Conservation (phyloP, 2,888 invertebrate genomes). For the Bellardia pandia region DNA sequence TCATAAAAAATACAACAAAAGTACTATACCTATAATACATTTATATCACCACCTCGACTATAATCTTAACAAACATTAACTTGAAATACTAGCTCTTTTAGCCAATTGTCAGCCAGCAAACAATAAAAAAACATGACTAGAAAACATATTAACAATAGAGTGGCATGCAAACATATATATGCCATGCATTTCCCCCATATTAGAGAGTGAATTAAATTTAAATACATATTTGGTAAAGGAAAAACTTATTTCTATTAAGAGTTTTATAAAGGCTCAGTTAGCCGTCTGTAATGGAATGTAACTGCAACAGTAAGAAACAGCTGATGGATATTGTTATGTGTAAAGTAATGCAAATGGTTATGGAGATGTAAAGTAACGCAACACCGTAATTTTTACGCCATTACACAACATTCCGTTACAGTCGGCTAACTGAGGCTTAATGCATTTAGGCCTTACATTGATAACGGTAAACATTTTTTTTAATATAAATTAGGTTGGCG, state of each 20-base stretch:
- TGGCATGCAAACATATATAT: slow-evolving; percentile 26
- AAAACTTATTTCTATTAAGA: neutral
- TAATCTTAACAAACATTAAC: slow-evolving; percentile 33
- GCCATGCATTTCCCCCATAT: neutral
- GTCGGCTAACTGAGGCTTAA: no score
- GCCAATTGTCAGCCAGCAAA: neutral
- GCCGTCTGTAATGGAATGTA: no score
- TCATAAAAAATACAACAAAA: slow-evolving; percentile 43
- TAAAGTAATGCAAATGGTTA: no score
- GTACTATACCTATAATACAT: neutral
- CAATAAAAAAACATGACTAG: slow-evolving; percentile 12
- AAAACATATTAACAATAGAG: slow-evolving; percentile 21
- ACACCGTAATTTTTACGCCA: no score
- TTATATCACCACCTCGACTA: slow-evolving; percentile 17
- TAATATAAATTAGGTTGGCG: no score
- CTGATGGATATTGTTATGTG: no score
- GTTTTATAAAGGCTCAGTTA: no score
- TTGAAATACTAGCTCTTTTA: neutral
- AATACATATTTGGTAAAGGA: slow-evolving; percentile 27
- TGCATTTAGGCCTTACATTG: no score
- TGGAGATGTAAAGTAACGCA: no score
- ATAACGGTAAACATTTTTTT: no score
- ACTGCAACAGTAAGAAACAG: no score
- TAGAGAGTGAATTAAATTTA: slow-evolving; percentile 48
- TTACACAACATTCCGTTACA: no score